These are phyloP conservation scores for Haliclystus octoradiatus DNA, from an alignment of 30 jellyfish, hydroid and myxozoan genomes.

Conservation along the genomic window DNA sequence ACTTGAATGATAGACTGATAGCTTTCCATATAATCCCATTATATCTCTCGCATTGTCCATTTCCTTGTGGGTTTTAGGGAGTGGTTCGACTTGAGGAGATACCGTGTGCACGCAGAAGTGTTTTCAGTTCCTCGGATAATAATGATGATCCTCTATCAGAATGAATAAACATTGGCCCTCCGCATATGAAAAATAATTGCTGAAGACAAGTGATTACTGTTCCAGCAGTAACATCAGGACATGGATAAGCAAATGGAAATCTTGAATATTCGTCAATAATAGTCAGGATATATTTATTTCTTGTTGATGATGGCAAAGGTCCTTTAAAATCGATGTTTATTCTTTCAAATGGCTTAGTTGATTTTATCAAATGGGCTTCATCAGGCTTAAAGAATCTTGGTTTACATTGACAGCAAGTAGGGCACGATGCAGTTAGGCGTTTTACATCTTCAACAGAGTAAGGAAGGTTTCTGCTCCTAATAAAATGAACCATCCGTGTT, in stretches of 20 bases:
- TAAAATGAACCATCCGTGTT: constrained; percentile 32
- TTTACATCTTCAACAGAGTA: constrained; percentile 10
- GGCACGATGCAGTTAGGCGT: constrained; percentile 8
- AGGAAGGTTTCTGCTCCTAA: too few relatives aligned
- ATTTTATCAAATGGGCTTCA: constrained; percentile 12
- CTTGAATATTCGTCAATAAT: constrained; percentile 23
- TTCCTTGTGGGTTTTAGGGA: constrained; percentile 1
- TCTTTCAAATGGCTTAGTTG: constrained; percentile 32
- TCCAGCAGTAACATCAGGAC: too few relatives aligned
- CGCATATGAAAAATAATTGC: background rate
- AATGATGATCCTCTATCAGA: constrained; percentile 22
- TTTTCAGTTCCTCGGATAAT: constrained; percentile 3
- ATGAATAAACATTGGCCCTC: constrained; percentile 21
- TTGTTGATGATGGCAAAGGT: too few relatives aligned
- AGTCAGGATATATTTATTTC: too few relatives aligned
- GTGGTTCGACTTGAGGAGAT: constrained; percentile 12
- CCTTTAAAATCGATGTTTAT: too few relatives aligned
- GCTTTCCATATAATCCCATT: too few relatives aligned
- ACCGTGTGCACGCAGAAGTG: constrained; percentile 5
- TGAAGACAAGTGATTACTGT: too few relatives aligned
- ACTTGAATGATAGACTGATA: too few relatives aligned
- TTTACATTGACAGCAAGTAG: constrained; percentile 31
- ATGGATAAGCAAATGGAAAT: constrained; percentile 27
- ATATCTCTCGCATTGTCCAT: too few relatives aligned
- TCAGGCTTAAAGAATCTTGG: constrained; percentile 19